Base-by-base conservation (phyloP, 2,888 invertebrate species). In the Pantelozetes paolii region DNA sequence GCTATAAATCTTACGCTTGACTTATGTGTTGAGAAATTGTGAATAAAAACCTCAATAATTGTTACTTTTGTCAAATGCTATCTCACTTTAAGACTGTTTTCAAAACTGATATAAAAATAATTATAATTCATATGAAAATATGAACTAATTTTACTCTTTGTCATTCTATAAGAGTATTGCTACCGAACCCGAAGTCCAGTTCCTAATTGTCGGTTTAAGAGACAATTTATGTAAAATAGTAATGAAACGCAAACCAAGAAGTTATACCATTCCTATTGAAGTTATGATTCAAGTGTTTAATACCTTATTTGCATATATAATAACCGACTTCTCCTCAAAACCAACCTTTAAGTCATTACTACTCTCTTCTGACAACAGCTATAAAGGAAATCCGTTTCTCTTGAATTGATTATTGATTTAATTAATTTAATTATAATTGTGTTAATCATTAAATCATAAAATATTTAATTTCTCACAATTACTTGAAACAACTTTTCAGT, bases 1-100 rank as follows among this genome's bases (percentile, higher is more conserved):
- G 32, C 62, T 36, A 13, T 64, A 6, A 30, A 62, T 64, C 62
- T 64, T 5, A 36, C 30, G 30, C 62, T 11, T 64, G n/a, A 64
- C 15, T 36, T 15, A 64, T 18, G 5, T 9, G 18, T 15, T 20
- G 2, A 54, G 26, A 23, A 54, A 54, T 48, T 48, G 20, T 48
- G 15, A 48, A 54, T 26, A 54, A 54, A 23, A 20, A 20, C 18
- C 2, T 15, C 23, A 54, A 54, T 54, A 54, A 54, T 54, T 54
- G 13, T 5, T 23, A 20, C 23, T 23, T 54, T 23, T 54, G 20
- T 54, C 54, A 2, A 54, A 6, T 23, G 26, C 20, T 30, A 30
- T 11, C 28, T 26, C 32, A 45, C 8, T 45, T 45, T 59, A 28
- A 30, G 30, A 26, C 15, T 15, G 18, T 2, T 36, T 36, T 8